These are phyloP conservation scores for Gambusia holbrooki DNA, from an alignment of 2,113 vertebrate genomes.

Conservation along the genomic window DNA sequence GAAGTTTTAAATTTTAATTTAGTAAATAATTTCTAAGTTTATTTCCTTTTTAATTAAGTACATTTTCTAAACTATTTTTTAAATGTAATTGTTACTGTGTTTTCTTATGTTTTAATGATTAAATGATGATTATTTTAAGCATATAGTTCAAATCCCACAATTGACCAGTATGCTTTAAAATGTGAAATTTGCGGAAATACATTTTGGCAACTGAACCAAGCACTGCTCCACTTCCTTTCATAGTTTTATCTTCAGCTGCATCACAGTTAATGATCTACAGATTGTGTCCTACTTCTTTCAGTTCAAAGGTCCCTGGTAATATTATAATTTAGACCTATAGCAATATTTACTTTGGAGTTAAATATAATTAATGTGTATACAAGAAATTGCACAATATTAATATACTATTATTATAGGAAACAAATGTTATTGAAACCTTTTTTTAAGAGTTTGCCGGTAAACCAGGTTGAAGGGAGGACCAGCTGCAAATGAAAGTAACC, in stretches of 20 bases:
- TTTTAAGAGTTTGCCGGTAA: neutral
- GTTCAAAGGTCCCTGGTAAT: constrained; percentile 8
- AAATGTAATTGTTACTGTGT: neutral
- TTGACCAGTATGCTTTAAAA: too few species aligned
- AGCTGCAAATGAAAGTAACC: neutral
- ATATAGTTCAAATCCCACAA: neutral
- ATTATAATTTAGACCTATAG: neutral
- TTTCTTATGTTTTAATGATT: neutral
- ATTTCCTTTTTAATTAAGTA: neutral
- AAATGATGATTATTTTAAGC: neutral
- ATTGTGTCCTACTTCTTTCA: neutral
- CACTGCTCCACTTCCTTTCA: neutral
- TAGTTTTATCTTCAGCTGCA: neutral
- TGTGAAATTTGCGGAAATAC: neutral
- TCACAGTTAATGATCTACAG: neutral
- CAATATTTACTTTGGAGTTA: constrained; percentile 5
- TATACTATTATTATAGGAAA: neutral
- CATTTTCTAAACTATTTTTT: neutral
- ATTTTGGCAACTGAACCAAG: neutral
- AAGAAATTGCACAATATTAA: neutral
- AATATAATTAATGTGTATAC: neutral
- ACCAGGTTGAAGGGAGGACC: neutral
- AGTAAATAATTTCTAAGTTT: neutral
- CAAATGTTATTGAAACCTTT: too few species aligned
- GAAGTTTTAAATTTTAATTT: neutral